A percentile compares a stretch with the other conserved stretches of the same genome.
Conservation (phyloP, 2,797 vertebrate genomes). For the Enteromius viviparus region DNA sequence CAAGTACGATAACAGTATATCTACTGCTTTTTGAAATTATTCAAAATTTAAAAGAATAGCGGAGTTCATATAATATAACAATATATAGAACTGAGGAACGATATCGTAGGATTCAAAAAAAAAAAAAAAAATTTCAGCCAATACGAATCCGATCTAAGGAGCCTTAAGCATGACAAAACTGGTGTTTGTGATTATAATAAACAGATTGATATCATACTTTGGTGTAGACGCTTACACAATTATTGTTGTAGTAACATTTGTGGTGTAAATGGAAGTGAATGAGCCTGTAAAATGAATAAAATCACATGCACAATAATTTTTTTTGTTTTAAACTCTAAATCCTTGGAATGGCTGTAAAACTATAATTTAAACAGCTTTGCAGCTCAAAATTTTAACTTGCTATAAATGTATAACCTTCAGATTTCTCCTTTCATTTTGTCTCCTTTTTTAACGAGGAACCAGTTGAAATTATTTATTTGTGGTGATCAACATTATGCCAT, state of each 20-base stretch:
- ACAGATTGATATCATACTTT: neutral
- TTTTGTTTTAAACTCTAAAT: neutral
- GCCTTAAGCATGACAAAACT: neutral
- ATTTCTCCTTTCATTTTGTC: neutral
- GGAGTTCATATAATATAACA: neutral
- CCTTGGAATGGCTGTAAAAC: neutral
- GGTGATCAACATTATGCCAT: neutral
- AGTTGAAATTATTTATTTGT: neutral
- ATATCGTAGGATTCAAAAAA: neutral
- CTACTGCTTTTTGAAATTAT: neutral
- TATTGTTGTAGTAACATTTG: neutral
- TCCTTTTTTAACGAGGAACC: neutral
- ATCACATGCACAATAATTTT: no score
- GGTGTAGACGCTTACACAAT: neutral
- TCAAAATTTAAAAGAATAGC: neutral
- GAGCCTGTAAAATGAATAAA: neutral
- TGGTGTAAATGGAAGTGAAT: neutral
- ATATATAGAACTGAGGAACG: neutral
- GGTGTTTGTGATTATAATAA: neutral
- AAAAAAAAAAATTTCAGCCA: no score
- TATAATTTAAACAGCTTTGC: neutral
- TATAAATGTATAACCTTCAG: neutral
- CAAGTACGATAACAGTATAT: neutral
- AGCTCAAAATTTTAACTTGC: neutral
- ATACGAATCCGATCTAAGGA: no score